Evolutionary conservation across 2,797 vertebrate species (phyloP), one percentile per base, ranked within the genome.

Genomic region (Danionella dracula): DNA sequence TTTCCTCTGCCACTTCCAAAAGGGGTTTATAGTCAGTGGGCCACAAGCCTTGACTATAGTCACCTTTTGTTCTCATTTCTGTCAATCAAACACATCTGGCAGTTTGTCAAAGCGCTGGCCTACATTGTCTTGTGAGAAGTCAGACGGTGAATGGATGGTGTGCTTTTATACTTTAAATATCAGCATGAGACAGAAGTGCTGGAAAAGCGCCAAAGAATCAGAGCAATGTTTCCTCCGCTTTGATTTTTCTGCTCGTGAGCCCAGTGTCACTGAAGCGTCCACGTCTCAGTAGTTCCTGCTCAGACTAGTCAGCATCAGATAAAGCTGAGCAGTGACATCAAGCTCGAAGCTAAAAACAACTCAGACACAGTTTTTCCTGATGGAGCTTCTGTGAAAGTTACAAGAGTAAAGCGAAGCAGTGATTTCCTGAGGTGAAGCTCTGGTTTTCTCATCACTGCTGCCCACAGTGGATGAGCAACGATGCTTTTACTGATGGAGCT

Each of bases 381-480:
- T 42, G 37, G 27, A 13, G 29, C 61, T 53, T 1, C 32, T 27
- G 15, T 51, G 12, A 63, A 44, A 35, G 49, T 63, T 63, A 32
- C 15, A n/a, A n/a, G n/a, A n/a, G n/a, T n/a, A n/a, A n/a, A 53
- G 38, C 38, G 53, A 27, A 53, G 48, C 27, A 42, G 61, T 35
- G 34, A 53, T 64, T 53, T 20, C 40, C 55, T 17, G 29, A 2
- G 27, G 6, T n/a, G 23, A 19, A 34, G 6, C 31, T 54, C 49
- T 64, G 61, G 48, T 42, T 17, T 64, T 53, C 38, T 42, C 66
- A 61, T 46, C 20, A 53, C n/a, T 2, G 6, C 38, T 64, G 48
- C 34, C 27, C 38, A 44, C 9, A 5, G n/a, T 32, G 46, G 4
- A 51, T 19, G 23, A 16, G 4, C 60, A 63, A 8, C 5, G 20